phyloP scores from a whole-genome alignment of 1,140 invertebrate genomes.

The Ladona fulva region DNA sequence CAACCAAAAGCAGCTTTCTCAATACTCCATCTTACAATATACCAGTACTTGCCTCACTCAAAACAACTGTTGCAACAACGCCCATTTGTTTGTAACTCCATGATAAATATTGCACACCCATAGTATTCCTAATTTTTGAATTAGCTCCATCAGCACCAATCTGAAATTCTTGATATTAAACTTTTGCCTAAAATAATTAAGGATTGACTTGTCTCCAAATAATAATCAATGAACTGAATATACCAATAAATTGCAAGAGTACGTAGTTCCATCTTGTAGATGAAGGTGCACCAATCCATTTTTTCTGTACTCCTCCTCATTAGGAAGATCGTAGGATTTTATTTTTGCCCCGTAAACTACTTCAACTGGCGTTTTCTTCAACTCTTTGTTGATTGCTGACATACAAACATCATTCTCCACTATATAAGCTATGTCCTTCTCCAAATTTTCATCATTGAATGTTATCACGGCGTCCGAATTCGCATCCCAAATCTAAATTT shows the following conservation, averaged over 20 bases:
- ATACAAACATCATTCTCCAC: conserved; percentile 89
- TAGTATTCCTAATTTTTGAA: conserved; percentile 71
- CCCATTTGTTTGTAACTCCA: conserved; percentile 84
- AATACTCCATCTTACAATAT: neutral
- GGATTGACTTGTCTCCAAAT: neutral
- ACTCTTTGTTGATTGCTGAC: conserved; percentile 53
- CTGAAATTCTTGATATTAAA: conserved; percentile 37
- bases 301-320: conserved; percentile 16
- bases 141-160: conserved; percentile 90
- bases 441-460: conserved; percentile 64
- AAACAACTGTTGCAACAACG: conserved; percentile 77
- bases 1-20: neutral
- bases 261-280: conserved; percentile 45
- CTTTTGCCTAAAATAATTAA: neutral
- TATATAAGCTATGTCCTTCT: conserved; percentile 73
- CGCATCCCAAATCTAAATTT: conserved; percentile 86
- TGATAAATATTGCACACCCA: conserved; percentile 65
- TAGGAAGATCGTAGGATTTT: conserved; percentile 42
- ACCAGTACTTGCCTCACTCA: conserved; percentile 51
- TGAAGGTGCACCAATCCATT: conserved; percentile 34
- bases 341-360: conserved; percentile 42
- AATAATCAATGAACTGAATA: conserved; percentile 19
- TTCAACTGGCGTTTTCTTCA: conserved; percentile 34
- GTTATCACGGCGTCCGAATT: conserved; percentile 78
- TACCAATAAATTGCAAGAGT: conserved; percentile 50